phyloP scores from a whole-genome alignment of 1,140 invertebrate genomes.

The Phocides pigmalion region DNA sequence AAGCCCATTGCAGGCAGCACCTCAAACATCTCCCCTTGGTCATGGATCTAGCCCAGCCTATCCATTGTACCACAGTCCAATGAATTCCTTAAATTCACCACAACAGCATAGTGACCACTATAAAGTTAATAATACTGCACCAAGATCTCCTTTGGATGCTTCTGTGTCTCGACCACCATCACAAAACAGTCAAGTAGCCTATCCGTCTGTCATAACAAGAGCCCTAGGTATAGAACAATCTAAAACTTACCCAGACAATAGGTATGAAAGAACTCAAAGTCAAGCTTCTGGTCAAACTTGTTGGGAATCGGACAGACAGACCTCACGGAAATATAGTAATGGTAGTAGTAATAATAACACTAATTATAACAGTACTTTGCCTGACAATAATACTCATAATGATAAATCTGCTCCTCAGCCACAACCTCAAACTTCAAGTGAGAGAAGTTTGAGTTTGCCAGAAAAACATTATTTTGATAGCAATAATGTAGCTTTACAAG shows the following conservation, averaged over 20 bases:
- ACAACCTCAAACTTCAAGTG: constrained; percentile 59
- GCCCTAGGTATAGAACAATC: constrained; percentile 86
- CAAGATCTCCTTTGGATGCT: constrained; percentile 88
- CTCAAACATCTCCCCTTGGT: constrained; percentile 86
- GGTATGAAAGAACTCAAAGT: constrained; percentile 85
- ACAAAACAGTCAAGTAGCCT: constrained; percentile 86
- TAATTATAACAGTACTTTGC: constrained; percentile 69
- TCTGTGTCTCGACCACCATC: constrained; percentile 86
- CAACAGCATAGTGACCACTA: constrained; percentile 85
- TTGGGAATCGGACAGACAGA: constrained; percentile 79
- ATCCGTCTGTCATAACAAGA: constrained; percentile 89
- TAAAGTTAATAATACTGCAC: constrained; percentile 85
- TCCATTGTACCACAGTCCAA: constrained; percentile 91
- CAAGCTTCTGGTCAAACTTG: constrained; percentile 74
- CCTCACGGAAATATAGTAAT: constrained; percentile 72
- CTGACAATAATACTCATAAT: constrained; percentile 83
- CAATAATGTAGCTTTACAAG: constrained; percentile 86
- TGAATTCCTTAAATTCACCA: constrained; percentile 89
- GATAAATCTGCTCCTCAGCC: constrained; percentile 58
- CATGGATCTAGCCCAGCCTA: constrained; percentile 90
- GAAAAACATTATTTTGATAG: constrained; percentile 77
- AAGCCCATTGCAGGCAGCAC: constrained; percentile 88
- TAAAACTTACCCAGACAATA: constrained; percentile 85
- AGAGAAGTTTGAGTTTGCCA: constrained; percentile 56
- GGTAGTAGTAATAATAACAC: constrained; percentile 61